phyloP scores from a whole-genome alignment of 1,140 invertebrate genomes.

The Neodiprion virginianus region DNA sequence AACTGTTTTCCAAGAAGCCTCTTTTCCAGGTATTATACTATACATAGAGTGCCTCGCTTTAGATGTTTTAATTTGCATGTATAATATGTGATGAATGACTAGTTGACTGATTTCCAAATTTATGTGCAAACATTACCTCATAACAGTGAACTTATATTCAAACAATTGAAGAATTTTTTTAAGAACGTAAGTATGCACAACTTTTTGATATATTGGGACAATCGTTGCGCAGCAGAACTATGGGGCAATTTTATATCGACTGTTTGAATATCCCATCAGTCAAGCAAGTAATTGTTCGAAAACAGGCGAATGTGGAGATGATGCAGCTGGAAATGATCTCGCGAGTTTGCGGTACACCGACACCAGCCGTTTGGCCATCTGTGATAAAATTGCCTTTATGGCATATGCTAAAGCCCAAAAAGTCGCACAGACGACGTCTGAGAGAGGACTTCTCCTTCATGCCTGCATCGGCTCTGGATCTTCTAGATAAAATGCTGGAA shows the following conservation, averaged over 20 bases:
- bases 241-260: not conserved
- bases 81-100: not conserved
- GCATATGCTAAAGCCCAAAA: conserved; percentile 91
- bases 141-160: conserved; percentile 5
- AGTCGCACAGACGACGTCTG: conserved; percentile 84
- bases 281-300: conserved; percentile 28
- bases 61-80: not conserved
- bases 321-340: conserved; percentile 96
- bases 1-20: conserved; percentile 95
- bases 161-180: conserved; percentile 18
- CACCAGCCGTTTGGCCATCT: conserved; percentile 96
- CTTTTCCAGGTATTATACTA: conserved; percentile 81
- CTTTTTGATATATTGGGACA: too few species aligned
- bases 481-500: conserved; percentile 96
- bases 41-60: not conserved
- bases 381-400: conserved; percentile 95
- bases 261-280: not conserved
- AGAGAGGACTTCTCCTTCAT: conserved; percentile 94
- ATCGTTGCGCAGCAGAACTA: too few species aligned
- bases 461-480: conserved; percentile 86
- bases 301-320: conserved; percentile 89
- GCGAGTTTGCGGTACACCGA: conserved; percentile 93
- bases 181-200: not conserved
- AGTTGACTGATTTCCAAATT: not conserved
- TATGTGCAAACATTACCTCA: not conserved